Base-by-base conservation (phyloP, 2,113 vertebrate species). In the Zosterops borbonicus region DNA sequence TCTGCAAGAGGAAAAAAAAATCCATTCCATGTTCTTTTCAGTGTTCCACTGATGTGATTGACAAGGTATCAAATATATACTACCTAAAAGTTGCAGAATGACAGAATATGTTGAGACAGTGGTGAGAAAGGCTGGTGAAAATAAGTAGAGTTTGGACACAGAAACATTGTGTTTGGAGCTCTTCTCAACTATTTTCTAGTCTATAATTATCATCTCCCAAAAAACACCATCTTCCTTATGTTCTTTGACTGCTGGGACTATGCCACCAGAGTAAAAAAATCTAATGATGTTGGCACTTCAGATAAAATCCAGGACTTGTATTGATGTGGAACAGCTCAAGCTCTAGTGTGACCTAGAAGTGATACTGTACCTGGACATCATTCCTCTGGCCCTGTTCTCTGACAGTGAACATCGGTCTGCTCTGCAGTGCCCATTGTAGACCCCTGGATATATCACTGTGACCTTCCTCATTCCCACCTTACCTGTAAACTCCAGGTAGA, bases 271-370 rank as follows among this genome's bases (percentile, higher is more conserved):
- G 11, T 23, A 35, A 77, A 50, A 50, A 65, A 80, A n/a, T 20
- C 10, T 33, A 31, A 59, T 0, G 0, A 11, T 60, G 7, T 23
- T 37, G 10, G 14, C 20, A 55, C 46, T 70, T 68, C 42, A 49
- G 18, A 46, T 75, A 87, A 78, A 84, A 82, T 58, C 47, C 53
- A 67, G 39, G 31, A 42, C 74, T 29, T 50, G 28, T 11, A 67
- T 12, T 75, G 13, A 9, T 20, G 12, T 58, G 50, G 33, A 94
- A 55, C 21, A 47, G 11, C 21, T 81, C 14, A 35, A 74, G 31
- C 14, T 69, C 28, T 22, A 41, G 27, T 27, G 31, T 28, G 52
- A 76, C 33, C 42, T 55, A 42, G 9, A 77, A 87, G 14, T 29
- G 56, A 27, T 6, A 15, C 2, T 18, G 21, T 12, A 27, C 15